Evolutionary conservation across 2,888 invertebrate species (phyloP).

Genomic region (Scrobipalpa costella): DNA sequence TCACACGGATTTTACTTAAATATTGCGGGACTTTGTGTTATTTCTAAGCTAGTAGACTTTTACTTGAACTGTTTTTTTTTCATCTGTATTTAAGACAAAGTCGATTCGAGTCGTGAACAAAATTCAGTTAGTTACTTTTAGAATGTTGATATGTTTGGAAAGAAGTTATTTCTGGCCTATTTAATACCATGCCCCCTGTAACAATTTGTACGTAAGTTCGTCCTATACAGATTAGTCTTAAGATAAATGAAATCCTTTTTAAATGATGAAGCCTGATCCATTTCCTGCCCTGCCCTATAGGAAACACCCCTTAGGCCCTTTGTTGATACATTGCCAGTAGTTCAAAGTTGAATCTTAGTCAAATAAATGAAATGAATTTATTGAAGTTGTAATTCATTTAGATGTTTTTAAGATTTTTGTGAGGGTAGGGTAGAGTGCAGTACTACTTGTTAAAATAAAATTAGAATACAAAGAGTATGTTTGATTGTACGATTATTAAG

Average conservation of each 20-base stretch:
- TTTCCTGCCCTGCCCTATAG: conserved; percentile 1
- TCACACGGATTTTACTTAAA: neutral
- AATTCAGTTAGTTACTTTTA: neutral
- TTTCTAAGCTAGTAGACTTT: conserved; percentile 1
- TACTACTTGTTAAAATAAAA: neutral
- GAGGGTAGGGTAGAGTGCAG: conserved; percentile 16
- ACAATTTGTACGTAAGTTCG: conserved; percentile 8
- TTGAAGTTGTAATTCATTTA: neutral
- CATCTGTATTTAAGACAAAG: neutral
- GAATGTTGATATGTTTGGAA: neutral
- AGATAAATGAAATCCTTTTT: neutral
- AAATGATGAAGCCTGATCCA: neutral
- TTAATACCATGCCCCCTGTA: conserved; percentile 2
- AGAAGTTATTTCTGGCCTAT: conserved; percentile 7
- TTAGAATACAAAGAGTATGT: neutral
- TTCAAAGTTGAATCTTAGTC: neutral
- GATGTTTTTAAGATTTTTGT: neutral
- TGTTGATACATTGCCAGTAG: neutral
- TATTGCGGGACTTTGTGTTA: neutral
- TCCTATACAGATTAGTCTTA: conserved; percentile 11
- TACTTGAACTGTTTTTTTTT: neutral
- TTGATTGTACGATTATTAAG: neutral
- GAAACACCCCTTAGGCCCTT: neutral
- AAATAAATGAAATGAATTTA: conserved; percentile 6
- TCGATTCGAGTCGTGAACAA: neutral